A percentile compares a stretch with the other conserved stretches of the same genome.
Conservation (phyloP, 1,140 invertebrate species). For the Drosophila ohnishii region DNA sequence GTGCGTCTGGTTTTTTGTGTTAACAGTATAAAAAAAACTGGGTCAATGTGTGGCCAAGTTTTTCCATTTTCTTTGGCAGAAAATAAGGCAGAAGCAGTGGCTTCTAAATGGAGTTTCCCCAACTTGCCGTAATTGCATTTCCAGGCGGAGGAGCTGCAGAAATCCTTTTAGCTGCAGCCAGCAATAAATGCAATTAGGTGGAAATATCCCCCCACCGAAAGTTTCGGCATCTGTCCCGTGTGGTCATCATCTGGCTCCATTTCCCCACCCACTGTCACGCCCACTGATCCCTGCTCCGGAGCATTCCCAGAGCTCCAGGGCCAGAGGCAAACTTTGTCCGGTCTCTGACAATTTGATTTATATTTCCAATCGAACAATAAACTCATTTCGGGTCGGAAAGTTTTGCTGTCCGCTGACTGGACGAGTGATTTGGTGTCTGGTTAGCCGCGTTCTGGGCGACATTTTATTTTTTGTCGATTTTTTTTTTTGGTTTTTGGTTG, state of each 20-base stretch:
- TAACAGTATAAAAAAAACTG: constrained; percentile 28
- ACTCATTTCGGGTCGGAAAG: constrained; percentile 51
- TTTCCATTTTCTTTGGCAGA: constrained; percentile 14
- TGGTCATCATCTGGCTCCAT: constrained; percentile 23
- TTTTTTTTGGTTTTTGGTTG: not conserved
- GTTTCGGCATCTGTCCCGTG: constrained; percentile 29
- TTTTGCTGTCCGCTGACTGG: constrained; percentile 30
- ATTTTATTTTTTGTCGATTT: constrained; percentile 4
- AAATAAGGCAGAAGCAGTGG: constrained; percentile 7
- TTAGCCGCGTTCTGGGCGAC: constrained; percentile 29
- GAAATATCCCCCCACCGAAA: constrained; percentile 26
- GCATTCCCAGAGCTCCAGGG: constrained; percentile 36
- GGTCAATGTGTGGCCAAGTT: constrained; percentile 63
- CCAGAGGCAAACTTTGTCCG: constrained; percentile 42
- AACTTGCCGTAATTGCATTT: constrained; percentile 63
- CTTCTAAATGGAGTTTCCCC: constrained; percentile 27
- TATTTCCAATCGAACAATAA: constrained; percentile 67
- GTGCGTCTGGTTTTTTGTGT: constrained; percentile 8
- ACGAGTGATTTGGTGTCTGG: constrained; percentile 50
- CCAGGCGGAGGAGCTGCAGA: constrained; percentile 20
- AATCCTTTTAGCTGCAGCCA: constrained; percentile 52
- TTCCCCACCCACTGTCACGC: constrained; percentile 2
- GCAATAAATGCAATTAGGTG: constrained; percentile 65
- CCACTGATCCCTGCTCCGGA: constrained; percentile 30
- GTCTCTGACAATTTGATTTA: constrained; percentile 57